Conservation (phyloP, 2,888 invertebrate genomes). For the Morpho achilles region DNA sequence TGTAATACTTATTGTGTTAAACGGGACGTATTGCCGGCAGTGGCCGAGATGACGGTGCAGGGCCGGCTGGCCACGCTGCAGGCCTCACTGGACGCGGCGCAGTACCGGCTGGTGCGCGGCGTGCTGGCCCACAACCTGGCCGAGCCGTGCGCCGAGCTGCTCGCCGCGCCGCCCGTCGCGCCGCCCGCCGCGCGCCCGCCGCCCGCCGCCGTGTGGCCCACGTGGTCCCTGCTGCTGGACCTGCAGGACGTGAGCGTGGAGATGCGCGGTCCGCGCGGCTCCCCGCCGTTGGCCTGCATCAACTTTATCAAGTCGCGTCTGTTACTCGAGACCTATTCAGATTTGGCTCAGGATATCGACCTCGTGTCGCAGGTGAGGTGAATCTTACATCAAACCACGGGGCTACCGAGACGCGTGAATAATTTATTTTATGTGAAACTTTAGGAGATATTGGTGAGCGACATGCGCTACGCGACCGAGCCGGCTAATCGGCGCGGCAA, state of each 20-base stretch:
- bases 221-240: constrained; percentile 89
- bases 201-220: constrained; percentile 80
- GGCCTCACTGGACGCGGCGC: constrained; percentile 88
- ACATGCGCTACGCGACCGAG: constrained; percentile 83
- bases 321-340: constrained; percentile 91
- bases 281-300: constrained; percentile 86
- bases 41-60: constrained; percentile 90
- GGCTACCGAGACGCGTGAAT: background rate
- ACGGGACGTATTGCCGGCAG: constrained; percentile 39
- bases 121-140: constrained; percentile 94
- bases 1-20: too few species aligned
- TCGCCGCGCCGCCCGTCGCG: constrained; percentile 31
- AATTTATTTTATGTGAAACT: background rate
- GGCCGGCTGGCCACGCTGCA: constrained; percentile 92
- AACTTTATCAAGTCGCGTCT: constrained; percentile 95
- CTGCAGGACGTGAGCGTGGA: constrained; percentile 91
- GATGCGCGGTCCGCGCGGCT: constrained; percentile 78
- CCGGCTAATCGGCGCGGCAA: constrained; percentile 87
- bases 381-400: too few species aligned
- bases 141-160: constrained; percentile 79
- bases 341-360: constrained; percentile 94
- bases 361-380: constrained; percentile 88
- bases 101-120: constrained; percentile 93
- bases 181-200: constrained; percentile 20
- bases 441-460: constrained; percentile 86